phyloP scores from a whole-genome alignment of 2,797 vertebrate genomes.

The Lithobates pipiens region DNA sequence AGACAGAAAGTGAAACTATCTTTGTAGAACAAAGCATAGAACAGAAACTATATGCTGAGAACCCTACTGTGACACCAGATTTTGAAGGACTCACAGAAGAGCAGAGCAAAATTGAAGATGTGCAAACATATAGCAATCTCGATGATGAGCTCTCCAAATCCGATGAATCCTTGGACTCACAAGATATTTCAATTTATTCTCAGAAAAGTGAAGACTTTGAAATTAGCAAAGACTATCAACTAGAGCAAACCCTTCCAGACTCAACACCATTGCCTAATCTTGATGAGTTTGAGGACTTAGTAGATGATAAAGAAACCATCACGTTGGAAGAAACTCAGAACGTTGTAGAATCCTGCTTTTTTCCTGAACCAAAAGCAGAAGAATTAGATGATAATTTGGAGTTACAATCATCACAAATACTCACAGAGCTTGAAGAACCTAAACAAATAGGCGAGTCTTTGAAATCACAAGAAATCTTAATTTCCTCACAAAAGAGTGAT shows the following conservation, averaged over 20 bases:
- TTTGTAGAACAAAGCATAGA: neutral
- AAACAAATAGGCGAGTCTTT: conserved; percentile 42
- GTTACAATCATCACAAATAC: conserved; percentile 5
- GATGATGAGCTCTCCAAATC: conserved; percentile 32
- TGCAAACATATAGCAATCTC: neutral
- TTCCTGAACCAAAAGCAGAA: neutral
- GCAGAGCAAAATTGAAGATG: conserved; percentile 34
- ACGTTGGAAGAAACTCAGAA: neutral
- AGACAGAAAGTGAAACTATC: neutral
- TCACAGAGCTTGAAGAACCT: neutral
- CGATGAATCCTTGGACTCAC: conserved; percentile 56
- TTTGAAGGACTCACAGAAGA: neutral
- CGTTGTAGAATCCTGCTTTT: neutral
- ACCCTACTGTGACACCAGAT: neutral
- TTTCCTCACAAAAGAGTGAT: conserved; percentile 15
- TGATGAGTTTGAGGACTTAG: neutral
- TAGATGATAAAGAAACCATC: neutral
- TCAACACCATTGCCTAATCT: conserved; percentile 68
- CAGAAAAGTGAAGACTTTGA: conserved; percentile 62
- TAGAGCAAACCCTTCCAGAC: conserved; percentile 72
- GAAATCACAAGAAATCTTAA: conserved; percentile 58
- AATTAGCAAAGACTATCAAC: conserved; percentile 66
- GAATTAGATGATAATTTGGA: conserved; percentile 20
- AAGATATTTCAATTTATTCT: conserved; percentile 57
- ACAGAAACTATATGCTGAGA: neutral